Base-by-base conservation (phyloP, 2,797 vertebrate genomes). In the Neoniphon sammara region DNA sequence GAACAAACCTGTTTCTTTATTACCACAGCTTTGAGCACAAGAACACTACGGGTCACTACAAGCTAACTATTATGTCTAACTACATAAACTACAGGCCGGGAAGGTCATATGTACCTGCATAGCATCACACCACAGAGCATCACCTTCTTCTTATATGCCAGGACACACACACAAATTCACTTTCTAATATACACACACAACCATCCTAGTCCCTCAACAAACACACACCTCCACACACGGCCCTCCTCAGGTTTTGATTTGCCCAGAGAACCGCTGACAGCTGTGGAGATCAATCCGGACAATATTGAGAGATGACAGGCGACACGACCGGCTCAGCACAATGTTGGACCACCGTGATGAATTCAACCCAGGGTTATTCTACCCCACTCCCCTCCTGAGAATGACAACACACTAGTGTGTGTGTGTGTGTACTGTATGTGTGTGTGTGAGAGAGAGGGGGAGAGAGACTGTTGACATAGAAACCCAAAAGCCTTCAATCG, bases 281-380 rank as follows among this genome's bases (percentile, higher is more conserved):
- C 82, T 81, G 70, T 58, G 70, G 11, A 72, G 64, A 85, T 81
- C 65, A 85, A 74, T 87, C 75, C 75, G 57, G 47, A 64, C 21
- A 67, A 76, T 27, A 67, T 8, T 5, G 25, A 66, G 59, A 77
- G 66, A 66, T 81, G 80, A 80, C 86, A 84, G 85, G 80, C 82
- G 87, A 90, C 66, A 78, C 63, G 73, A 87, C 88, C 83, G 59
- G 55, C 80, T 77, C 76, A 72, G 60, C 77, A 86, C 80, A 58
- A 61, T 66, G 25, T 23, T 39, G 84, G 81, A 87, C 89, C 85
- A 88, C 62, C 68, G 71, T 58, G 56, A 78, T 82, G 75, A 86
- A 86, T 86, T 60, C 61, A 78, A 74, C 64, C 75, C 36, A 3
- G 78, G 84, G 83, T 81, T 80, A 81, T 72, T 60, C 42, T 9